A percentile compares a stretch with the other conserved stretches of the same genome.
Conservation (phyloP, 1,140 invertebrate species). For the Drosophila virilis region DNA sequence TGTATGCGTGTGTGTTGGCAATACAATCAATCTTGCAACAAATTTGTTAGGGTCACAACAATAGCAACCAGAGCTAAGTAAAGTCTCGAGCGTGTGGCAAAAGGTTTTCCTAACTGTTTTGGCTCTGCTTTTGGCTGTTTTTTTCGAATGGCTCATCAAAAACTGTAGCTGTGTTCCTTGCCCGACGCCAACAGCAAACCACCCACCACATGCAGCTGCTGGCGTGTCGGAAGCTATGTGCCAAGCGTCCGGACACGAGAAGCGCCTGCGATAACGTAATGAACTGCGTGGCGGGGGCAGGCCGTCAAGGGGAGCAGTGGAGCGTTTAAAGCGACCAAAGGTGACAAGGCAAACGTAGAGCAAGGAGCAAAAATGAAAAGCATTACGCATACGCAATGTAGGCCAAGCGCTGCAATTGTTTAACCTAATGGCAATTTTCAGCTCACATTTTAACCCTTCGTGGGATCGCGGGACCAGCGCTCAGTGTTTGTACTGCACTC, state of each 20-base stretch:
- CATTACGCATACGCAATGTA: slow-evolving; percentile 79
- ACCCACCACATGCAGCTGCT: slow-evolving; percentile 15
- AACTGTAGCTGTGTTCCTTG: slow-evolving; percentile 39
- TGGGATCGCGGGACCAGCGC: neutral
- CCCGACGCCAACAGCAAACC: neutral
- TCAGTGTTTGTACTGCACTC: slow-evolving; percentile 66
- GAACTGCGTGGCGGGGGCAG: slow-evolving; percentile 47
- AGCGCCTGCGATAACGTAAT: slow-evolving; percentile 76
- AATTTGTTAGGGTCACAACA: slow-evolving; percentile 64
- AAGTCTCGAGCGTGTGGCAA: slow-evolving; percentile 50
- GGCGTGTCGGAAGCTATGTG: slow-evolving; percentile 78
- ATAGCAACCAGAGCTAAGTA: slow-evolving; percentile 28
- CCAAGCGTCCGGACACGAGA: slow-evolving; percentile 72
- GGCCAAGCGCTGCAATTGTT: slow-evolving; percentile 74
- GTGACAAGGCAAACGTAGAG: slow-evolving; percentile 57
- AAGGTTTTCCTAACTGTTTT: slow-evolving; percentile 29
- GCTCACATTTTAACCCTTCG: slow-evolving; percentile 40
- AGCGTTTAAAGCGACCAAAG: slow-evolving; percentile 35
- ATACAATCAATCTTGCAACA: slow-evolving; percentile 78
- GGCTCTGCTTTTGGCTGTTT: slow-evolving; percentile 62
- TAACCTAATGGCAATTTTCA: slow-evolving; percentile 72
- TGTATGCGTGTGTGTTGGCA: slow-evolving; percentile 45
- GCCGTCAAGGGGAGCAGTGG: slow-evolving; percentile 8
- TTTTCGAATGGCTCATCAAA: slow-evolving; percentile 46
- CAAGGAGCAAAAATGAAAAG: slow-evolving; percentile 53